These are phyloP conservation scores for Drosophila bifasciata DNA, from an alignment of 1,140 invertebrate species.

Conservation along the genomic window DNA sequence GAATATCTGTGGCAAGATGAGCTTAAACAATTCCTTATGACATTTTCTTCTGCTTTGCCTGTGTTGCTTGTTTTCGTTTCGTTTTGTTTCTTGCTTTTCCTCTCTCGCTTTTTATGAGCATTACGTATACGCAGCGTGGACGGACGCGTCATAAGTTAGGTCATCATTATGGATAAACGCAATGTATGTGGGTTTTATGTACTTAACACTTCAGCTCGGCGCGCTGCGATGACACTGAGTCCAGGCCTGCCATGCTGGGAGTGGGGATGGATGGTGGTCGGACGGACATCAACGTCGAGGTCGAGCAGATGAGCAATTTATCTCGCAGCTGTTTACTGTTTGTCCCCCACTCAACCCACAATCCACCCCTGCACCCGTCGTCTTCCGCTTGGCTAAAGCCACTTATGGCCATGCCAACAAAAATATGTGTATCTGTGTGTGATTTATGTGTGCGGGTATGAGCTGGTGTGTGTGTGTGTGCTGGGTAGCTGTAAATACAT, in stretches of 20 bases:
- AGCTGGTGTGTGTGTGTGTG: slow-evolving; percentile 11
- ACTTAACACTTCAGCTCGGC: slow-evolving; percentile 77
- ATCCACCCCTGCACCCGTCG: not conserved
- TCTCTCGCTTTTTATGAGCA: slow-evolving; percentile 42
- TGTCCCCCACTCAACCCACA: slow-evolving; percentile 27
- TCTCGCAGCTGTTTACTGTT: slow-evolving; percentile 82
- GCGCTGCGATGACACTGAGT: slow-evolving; percentile 57
- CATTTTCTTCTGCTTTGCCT: slow-evolving; percentile 14
- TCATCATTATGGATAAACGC: slow-evolving; percentile 82
- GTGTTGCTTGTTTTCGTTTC: slow-evolving; percentile 4
- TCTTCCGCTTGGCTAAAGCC: slow-evolving; percentile 73
- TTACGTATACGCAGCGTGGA: slow-evolving; percentile 69
- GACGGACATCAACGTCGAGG: slow-evolving; percentile 47
- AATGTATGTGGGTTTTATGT: slow-evolving; percentile 78
- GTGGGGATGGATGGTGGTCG: not conserved
- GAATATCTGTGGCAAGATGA: slow-evolving; percentile 3
- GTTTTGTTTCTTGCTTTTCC: not conserved
- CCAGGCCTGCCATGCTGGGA: slow-evolving; percentile 11
- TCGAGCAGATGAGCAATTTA: slow-evolving; percentile 82
- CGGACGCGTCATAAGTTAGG: slow-evolving; percentile 73
- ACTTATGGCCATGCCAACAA: slow-evolving; percentile 63
- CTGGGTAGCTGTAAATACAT: slow-evolving; percentile 68
- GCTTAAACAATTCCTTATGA: slow-evolving; percentile 21
- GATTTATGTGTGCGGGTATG: slow-evolving; percentile 65
- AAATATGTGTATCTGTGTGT: slow-evolving; percentile 28